Percentiles rank a stretch among this genome's conserved stretches.
phyloP scores from a whole-genome alignment of 2,797 vertebrate species.

The Hapalemur alaotrensis region DNA sequence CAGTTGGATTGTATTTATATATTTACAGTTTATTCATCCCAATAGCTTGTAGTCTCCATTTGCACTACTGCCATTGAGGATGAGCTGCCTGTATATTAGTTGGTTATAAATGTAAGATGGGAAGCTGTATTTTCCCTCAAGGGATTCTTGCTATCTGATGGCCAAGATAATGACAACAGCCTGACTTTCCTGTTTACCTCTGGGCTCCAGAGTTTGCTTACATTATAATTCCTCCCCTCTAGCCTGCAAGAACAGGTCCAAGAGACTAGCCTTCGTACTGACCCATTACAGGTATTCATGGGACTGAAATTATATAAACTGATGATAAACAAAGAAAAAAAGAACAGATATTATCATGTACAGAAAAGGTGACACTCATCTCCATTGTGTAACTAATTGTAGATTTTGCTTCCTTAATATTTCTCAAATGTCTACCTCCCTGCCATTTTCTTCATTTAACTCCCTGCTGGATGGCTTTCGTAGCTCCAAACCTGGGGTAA shows the following conservation, averaged over 20 bases:
- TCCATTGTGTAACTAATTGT: background rate
- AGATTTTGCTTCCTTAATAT: background rate
- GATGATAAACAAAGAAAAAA: background rate
- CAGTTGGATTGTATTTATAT: background rate
- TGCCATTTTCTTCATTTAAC: background rate
- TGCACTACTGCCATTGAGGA: background rate
- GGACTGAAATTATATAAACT: background rate
- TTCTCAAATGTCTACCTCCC: background rate
- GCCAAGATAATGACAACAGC: background rate
- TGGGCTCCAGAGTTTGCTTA: background rate
- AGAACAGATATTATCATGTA: background rate
- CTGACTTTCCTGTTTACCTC: background rate
- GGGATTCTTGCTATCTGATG: background rate
- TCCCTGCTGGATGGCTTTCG: rapidly evolving
- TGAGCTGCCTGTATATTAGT: background rate
- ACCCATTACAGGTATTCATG: background rate
- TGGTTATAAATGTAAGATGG: background rate
- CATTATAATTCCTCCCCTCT: background rate
- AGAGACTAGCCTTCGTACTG: background rate
- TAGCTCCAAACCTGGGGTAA: background rate
- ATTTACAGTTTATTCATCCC: background rate
- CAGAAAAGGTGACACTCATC: background rate
- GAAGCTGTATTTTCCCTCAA: background rate
- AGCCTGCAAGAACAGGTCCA: background rate
- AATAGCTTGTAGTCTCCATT: background rate